Base-by-base conservation (phyloP, 2,797 vertebrate species). In the Pseudopleuronectes americanus region DNA sequence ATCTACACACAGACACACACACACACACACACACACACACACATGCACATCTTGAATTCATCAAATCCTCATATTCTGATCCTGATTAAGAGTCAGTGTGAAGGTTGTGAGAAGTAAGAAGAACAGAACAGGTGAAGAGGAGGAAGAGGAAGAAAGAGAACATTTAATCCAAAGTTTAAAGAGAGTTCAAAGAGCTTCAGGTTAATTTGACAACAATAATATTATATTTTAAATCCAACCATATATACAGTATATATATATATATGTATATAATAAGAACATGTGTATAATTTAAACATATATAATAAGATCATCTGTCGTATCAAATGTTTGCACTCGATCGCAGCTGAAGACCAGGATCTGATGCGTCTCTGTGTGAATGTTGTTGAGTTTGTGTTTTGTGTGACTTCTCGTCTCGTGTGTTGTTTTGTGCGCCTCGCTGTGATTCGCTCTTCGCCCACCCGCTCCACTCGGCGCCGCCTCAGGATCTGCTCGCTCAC, bases 401-500 rank as follows among this genome's bases (percentile, higher is more conserved):
- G 57, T 64, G 33, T 51, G 2, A 16, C 65, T 67, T 62, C 9
- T 6, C 48, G 14, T 23, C 51, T n/a, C 16, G 43, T 72, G 36
- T 65, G 33, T 77, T 54, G 64, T 64, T 58, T 59, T 58, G 22
- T 43, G 47, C 28, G 59, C 77, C 67, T 66, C 7, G 66, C 58
- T 72, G 62, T 23, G 57, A 68, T 57, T 73, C 60, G 77, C 77
- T 64, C 81, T 64, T 82, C 83, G 56, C 82, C 81, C 85, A 74
- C 85, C 78, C 56, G 60, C 77, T 82, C 80, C 33, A 57, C 83
- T 65, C 80, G 4, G 72, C 57, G 63, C 79, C 79, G 79, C 69
- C 75, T 83, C 87, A 83, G 90, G 90, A 90, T 92, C 90, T 92
- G 93, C 87, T 87, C 84, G 84, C 84, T 90, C 86, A 71, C 89